Evolutionary conservation across 1,140 invertebrate species (phyloP).

Genomic region (Colletes latitarsis): DNA sequence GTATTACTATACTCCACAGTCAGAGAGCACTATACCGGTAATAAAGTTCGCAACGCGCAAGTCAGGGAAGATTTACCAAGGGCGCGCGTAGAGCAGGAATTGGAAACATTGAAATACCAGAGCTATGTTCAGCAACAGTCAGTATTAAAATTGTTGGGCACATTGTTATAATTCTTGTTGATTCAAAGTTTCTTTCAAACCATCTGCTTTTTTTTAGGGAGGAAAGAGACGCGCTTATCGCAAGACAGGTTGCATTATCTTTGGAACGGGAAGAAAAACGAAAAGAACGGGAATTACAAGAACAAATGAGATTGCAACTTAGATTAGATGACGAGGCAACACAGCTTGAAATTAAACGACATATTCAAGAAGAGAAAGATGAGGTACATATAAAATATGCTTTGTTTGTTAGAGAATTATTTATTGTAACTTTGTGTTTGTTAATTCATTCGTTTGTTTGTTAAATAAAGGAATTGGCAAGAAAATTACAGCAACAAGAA

Average conservation of each 20-base stretch:
- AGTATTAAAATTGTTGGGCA: conserved; percentile 64
- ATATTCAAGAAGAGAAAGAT: conserved; percentile 85
- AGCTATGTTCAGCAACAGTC: conserved; percentile 84
- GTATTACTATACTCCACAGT: conserved; percentile 80
- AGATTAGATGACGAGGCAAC: conserved; percentile 79
- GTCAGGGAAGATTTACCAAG: conserved; percentile 94
- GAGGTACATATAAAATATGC: conserved; percentile 76
- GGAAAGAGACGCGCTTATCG: conserved; percentile 86
- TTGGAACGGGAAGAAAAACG: conserved; percentile 84
- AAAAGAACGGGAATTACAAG: conserved; percentile 77
- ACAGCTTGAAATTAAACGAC: conserved; percentile 74
- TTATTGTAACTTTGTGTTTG: neutral
- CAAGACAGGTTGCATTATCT: conserved; percentile 85
- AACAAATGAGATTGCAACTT: conserved; percentile 78
- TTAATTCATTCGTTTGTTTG: neutral
- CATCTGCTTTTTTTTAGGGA: conserved; percentile 80
- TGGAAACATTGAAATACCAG: conserved; percentile 85
- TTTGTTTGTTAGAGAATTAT: conserved; percentile 10
- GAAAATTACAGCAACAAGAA: conserved; percentile 85
- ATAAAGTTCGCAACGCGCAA: conserved; percentile 92
- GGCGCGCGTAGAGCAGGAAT: conserved; percentile 90
- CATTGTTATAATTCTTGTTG: no score
- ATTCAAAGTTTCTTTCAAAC: neutral
- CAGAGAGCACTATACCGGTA: conserved; percentile 91
- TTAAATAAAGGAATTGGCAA: conserved; percentile 84